These are phyloP conservation scores for Lochmaea crataegi DNA, from an alignment of 2,888 invertebrate species.

Conservation along the genomic window DNA sequence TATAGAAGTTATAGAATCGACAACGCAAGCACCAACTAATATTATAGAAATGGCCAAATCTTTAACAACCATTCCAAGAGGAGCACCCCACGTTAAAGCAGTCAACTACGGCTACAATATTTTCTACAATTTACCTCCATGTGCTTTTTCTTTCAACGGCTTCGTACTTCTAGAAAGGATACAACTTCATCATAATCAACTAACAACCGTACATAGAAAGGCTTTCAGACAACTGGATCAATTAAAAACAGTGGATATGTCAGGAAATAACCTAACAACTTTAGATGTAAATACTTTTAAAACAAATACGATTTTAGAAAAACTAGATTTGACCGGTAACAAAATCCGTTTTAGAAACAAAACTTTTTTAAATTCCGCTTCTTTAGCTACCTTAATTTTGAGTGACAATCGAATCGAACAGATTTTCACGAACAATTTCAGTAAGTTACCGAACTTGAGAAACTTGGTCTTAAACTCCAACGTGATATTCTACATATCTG, in stretches of 20 bases:
- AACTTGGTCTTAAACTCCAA: conserved; percentile 60
- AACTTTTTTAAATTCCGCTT: conserved; percentile 58
- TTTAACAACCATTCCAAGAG: conserved; percentile 54
- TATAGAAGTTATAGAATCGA: conserved; percentile 11
- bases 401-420: conserved; percentile 59
- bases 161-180: conserved; percentile 56
- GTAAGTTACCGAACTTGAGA: conserved; percentile 58
- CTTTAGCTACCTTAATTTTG: conserved; percentile 59
- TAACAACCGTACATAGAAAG: conserved; percentile 53
- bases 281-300: conserved; percentile 59
- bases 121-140: conserved; percentile 52
- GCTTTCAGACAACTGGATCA: conserved; percentile 59
- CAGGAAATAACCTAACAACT: conserved; percentile 57
- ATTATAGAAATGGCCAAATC: conserved; percentile 45
- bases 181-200: conserved; percentile 58
- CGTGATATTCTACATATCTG: conserved; percentile 53
- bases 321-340: conserved; percentile 59
- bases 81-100: conserved; percentile 48
- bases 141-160: conserved; percentile 56
- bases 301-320: conserved; percentile 56
- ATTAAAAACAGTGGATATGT: conserved; percentile 57
- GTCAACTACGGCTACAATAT: conserved; percentile 59
- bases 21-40: conserved; percentile 28
- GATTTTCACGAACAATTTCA: conserved; percentile 59
- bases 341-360: conserved; percentile 55